Evolutionary conservation across 2,888 invertebrate species (phyloP), one percentile per base, ranked within the genome.

Genomic region (Mellilla xanthometata): DNA sequence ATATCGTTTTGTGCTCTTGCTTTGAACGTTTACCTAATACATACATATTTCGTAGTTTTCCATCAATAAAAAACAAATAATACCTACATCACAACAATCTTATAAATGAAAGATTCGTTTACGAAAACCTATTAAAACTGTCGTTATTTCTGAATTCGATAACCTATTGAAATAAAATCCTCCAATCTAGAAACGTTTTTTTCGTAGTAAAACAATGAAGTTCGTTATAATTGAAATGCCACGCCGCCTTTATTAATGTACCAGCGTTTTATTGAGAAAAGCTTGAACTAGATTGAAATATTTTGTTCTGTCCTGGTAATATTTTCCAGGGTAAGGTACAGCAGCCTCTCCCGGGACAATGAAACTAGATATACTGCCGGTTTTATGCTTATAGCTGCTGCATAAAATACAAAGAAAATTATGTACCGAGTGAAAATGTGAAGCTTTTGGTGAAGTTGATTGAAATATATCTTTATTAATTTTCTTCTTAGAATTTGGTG

Each of bases 341-440:
- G 39, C 22, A 35, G 13, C 19, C 24, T 7, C 36, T 36, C 31
- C 7, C 26, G 31, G 43, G 36, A 43, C 24, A 31, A 43, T 36
- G 36, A 36, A 36, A 43, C 36, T 22, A 19, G 31, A 43, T 43
- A 31, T 36, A 24, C 35, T 35, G 26, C 31, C 36, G 31, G 36
- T 31, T 46, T 46, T 46, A 49, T 44, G 22, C 34, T 38, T 39
- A 43, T 44, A 34, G 40, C 32, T 50, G 35, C 35, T 39, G 44
- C 44, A 39, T 41, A 51, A 52, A 24, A 13, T 34, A 41, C 23
- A 41, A 41, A 41, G 28, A 41, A 29, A 41, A 23, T 36, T 36
- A 36, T 28, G 22, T 36, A 28, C 28, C 27, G n/a, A 26, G 9
- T 12, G n/a, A 9, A 22, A 39, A 40, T 32, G 26, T 6, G 30